Conservation (phyloP, 1,140 invertebrate species). For the Pseudomyrmex gracilis region DNA sequence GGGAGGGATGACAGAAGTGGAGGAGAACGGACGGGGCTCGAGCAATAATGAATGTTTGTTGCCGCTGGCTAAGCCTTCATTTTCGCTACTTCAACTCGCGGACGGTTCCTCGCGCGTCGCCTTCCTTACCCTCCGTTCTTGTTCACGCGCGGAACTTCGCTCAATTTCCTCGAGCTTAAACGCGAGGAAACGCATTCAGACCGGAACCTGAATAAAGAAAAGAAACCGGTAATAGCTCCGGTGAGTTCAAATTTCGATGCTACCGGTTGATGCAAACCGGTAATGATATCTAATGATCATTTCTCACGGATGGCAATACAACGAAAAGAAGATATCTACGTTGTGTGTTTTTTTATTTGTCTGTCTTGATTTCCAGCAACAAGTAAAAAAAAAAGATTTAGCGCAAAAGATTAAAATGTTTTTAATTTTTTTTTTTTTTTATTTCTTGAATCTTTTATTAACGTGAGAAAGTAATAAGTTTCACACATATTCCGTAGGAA, state of each 20-base stretch:
- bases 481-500: neutral
- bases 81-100: slow-evolving; percentile 73
- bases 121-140: slow-evolving; percentile 2
- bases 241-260: slow-evolving; percentile 2
- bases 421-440: neutral
- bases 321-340: neutral
- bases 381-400: too few species aligned
- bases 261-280: neutral
- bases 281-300: slow-evolving; percentile 8
- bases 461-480: neutral
- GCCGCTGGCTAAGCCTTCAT: slow-evolving; percentile 75
- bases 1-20: slow-evolving; percentile 68
- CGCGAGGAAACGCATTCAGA: neutral
- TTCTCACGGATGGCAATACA: neutral
- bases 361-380: too few species aligned
- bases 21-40: slow-evolving; percentile 68
- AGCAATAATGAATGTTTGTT: slow-evolving; percentile 81
- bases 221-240: slow-evolving; percentile 17
- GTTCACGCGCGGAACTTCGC: slow-evolving; percentile 8
- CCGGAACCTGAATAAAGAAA: slow-evolving; percentile 19
- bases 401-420: neutral
- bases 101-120: slow-evolving; percentile 55
- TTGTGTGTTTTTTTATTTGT: too few species aligned
- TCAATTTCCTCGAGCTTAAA: slow-evolving; percentile 7
- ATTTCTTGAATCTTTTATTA: neutral